Conservation (phyloP, 2,888 invertebrate species). For the Cacoxenus indagator region DNA sequence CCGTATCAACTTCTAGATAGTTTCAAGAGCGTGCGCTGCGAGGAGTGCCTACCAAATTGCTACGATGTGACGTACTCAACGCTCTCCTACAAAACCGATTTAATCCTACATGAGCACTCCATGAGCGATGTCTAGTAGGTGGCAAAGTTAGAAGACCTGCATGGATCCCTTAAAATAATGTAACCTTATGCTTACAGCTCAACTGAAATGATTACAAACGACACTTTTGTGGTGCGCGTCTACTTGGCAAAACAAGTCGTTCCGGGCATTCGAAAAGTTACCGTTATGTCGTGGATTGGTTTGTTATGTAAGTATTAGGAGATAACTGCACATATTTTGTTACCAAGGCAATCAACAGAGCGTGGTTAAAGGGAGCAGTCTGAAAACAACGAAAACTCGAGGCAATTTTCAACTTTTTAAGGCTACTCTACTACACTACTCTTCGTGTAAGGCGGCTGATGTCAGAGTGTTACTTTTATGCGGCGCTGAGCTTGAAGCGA, state of each 20-base stretch:
- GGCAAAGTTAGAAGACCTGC: background rate
- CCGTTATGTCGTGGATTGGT: slow-evolving; percentile 69
- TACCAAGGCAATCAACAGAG: background rate
- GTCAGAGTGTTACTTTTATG: no score
- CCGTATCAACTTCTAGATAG: slow-evolving; percentile 50
- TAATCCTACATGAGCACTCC: slow-evolving; percentile 63
- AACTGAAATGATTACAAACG: slow-evolving; percentile 44
- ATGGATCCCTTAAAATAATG: background rate
- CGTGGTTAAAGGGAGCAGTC: no score
- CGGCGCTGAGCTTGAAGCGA: no score
- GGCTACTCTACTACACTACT: no score
- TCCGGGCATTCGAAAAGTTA: slow-evolving; percentile 66
- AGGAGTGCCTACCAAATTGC: slow-evolving; percentile 68
- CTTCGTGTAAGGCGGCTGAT: no score
- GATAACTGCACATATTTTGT: no score
- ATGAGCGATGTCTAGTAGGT: slow-evolving; percentile 66
- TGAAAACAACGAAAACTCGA: no score
- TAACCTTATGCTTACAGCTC: slow-evolving; percentile 39
- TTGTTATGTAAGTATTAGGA: slow-evolving; percentile 66
- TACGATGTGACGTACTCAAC: slow-evolving; percentile 69
- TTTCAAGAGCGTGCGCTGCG: slow-evolving; percentile 66
- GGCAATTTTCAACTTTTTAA: no score
- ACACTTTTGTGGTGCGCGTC: slow-evolving; percentile 64
- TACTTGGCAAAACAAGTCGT: slow-evolving; percentile 69
- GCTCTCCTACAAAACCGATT: slow-evolving; percentile 64